Evolutionary conservation across 1,140 invertebrate genomes (phyloP).

Genomic region (Pseudachorutes palmiensis): DNA sequence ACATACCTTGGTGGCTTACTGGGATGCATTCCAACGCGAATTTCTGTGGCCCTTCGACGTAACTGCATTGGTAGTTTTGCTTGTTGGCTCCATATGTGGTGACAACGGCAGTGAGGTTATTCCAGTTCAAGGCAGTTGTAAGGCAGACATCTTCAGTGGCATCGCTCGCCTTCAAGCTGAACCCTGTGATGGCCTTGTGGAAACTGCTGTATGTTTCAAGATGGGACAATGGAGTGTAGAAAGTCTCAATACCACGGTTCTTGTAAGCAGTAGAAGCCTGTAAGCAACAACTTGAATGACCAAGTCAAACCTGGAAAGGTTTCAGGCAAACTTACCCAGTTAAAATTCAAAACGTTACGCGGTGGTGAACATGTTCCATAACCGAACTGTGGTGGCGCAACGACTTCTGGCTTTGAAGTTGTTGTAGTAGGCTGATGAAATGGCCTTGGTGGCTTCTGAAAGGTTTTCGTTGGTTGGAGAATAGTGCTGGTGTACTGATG

Average conservation of each 20-base stretch:
- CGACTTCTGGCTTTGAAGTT: neutral
- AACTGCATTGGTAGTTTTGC: neutral
- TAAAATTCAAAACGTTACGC: neutral
- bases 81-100: neutral
- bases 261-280: neutral
- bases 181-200: neutral
- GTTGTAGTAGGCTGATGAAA: neutral
- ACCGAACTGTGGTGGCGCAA: neutral
- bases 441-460: neutral
- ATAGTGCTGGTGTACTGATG: neutral
- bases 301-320: neutral
- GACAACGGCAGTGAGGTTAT: neutral
- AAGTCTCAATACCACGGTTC: neutral
- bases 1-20: neutral
- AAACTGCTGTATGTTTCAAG: neutral
- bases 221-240: neutral
- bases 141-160: neutral
- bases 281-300: neutral
- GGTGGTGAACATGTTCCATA: neutral
- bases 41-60: neutral
- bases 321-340: neutral
- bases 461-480: neutral
- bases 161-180: neutral
- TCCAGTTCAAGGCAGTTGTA: neutral
- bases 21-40: neutral